phyloP scores from a whole-genome alignment of 2,113 vertebrate species.

The Perca flavescens region DNA sequence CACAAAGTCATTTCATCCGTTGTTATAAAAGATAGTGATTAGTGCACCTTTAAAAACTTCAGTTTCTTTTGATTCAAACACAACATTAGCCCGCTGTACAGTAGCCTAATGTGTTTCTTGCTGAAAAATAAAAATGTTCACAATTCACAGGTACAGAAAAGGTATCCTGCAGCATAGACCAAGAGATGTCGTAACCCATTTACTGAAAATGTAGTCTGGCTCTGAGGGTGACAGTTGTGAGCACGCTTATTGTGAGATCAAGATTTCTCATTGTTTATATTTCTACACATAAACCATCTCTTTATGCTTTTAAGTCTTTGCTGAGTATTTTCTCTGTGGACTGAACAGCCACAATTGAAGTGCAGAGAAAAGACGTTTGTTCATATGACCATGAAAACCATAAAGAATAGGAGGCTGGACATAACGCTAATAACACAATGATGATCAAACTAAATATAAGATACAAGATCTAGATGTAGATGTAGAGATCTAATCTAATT shows the following conservation, averaged over 20 bases:
- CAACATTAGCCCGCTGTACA: no score
- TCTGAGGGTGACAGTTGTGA: neutral
- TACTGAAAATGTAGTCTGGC: neutral
- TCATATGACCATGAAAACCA: constrained; percentile 5
- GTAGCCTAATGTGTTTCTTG: no score
- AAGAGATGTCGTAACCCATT: neutral
- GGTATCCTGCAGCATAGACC: neutral
- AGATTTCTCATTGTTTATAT: neutral
- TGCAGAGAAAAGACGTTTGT: constrained; percentile 13
- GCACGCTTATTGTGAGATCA: neutral
- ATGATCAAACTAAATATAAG: constrained; percentile 35
- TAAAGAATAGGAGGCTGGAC: neutral
- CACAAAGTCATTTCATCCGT: no score
- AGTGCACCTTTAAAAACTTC: no score
- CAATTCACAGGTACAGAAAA: neutral
- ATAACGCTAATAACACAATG: constrained; percentile 26
- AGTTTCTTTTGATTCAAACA: no score
- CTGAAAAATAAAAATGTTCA: neutral
- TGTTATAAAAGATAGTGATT: no score
- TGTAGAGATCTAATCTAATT: constrained; percentile 19
- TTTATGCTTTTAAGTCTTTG: constrained; percentile 8
- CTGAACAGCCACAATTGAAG: constrained; percentile 14
- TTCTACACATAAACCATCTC: neutral
- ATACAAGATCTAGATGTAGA: neutral
- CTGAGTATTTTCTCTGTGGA: neutral